Evolutionary conservation across 2,888 invertebrate species (phyloP), one percentile per base, ranked within the genome.

Genomic region (Criorhina ranunculi): DNA sequence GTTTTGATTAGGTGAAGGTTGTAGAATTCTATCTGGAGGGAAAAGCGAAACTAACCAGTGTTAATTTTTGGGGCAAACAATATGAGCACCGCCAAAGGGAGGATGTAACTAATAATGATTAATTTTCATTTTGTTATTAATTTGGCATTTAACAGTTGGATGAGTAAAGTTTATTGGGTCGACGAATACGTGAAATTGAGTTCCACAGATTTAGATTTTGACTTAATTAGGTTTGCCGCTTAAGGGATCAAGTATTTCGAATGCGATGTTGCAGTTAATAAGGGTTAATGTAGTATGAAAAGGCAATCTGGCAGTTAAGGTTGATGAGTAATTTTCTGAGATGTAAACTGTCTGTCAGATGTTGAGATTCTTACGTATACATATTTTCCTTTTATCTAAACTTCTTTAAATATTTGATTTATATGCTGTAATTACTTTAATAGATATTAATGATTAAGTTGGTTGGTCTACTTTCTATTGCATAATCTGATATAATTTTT

Each of bases 81-180:
- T 9, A 2, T 11, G 19, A 46, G 12, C 15, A 9, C 11, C 9
- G 19, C 19, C 17, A 19, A 17, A 9, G 19, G 9, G 19, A 19
- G 17, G 17, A 9, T 15, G 9, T 9, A 46, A 17, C 46, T 31
- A 46, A 33, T 62, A 46, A 62, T 62, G 62, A 62, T 46, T 62
- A 62, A 46, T 31, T 46, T 46, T 33, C 33, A 44, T 62, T 62
- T 62, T 31, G 44, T 62, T 62, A 33, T 62, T 44, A 62, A 46
- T 33, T 35, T 3, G 44, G 46, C 11, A 62, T 62, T 62, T 44
- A 31, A 44, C 62, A 62, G 44, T 46, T 44, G 44, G 33, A n/a
- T 60, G 42, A 44, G 15, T 42, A 15, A 29, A 44, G 5, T 42
- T 60, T 44, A 60, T 33, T 35, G 19, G 33, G 31, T 33, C 4